Percentiles rank a stretch among this genome's conserved stretches.
These are phyloP conservation scores for Cyprinus carpio DNA, from an alignment of 2,113 vertebrate genomes.

Conservation along the genomic window DNA sequence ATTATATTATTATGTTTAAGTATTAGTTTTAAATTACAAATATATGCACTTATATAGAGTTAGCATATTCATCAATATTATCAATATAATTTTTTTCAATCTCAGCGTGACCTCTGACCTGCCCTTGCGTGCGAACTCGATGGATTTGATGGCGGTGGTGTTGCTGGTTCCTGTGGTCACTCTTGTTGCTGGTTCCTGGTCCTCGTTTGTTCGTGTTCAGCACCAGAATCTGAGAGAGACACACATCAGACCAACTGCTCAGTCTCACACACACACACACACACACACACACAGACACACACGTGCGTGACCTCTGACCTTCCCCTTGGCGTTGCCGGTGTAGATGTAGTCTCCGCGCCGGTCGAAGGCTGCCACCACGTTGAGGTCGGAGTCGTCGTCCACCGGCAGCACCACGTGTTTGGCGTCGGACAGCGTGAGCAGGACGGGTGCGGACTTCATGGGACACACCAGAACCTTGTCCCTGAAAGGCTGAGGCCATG, in stretches of 20 bases:
- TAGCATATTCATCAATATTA: neutral
- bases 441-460: slow-evolving; percentile 97
- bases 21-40: neutral
- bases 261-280: neutral
- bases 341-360: slow-evolving; percentile 95
- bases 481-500: slow-evolving; percentile 69
- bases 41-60: neutral
- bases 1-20: neutral
- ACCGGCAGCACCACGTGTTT: slow-evolving; percentile 95
- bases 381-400: slow-evolving; percentile 97
- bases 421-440: slow-evolving; percentile 93
- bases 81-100: too few relatives aligned
- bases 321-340: slow-evolving; percentile 97
- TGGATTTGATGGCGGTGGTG: slow-evolving; percentile 98
- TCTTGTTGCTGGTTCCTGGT: slow-evolving; percentile 95
- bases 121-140: slow-evolving; percentile 97
- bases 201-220: slow-evolving; percentile 94
- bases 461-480: slow-evolving; percentile 97
- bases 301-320: slow-evolving; percentile 76
- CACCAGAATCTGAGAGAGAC: slow-evolving; percentile 85
- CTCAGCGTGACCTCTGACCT: slow-evolving; percentile 74
- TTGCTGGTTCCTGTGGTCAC: slow-evolving; percentile 99
- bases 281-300: neutral
- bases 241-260: neutral
- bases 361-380: slow-evolving; percentile 98